Evolutionary conservation across 2,888 invertebrate species (phyloP), one percentile per base, ranked within the genome.

Genomic region (Dryadula phaetusa): DNA sequence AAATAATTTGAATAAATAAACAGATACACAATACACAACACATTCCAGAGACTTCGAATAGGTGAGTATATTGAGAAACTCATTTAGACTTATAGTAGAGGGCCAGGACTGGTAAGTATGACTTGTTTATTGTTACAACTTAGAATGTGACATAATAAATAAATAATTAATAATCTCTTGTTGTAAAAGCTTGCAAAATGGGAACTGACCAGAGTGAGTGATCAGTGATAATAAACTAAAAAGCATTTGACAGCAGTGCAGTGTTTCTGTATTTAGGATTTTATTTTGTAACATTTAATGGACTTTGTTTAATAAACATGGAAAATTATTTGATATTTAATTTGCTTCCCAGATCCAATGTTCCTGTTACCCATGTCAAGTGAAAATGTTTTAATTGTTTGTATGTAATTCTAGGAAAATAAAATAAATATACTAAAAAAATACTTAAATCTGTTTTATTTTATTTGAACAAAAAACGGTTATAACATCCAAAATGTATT

Each of bases 161-260:
- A 49, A 70, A 81, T 80, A 87, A 89, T 75, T 70, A 79, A 73
- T 78, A 65, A 77, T 87, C 89, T 88, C 86, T 87, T 85, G 79
- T 86, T 84, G 84, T 82, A 85, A 88, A 89, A 91, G 90, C 90
- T 88, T 88, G 88, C 90, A 88, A 90, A 90, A 89, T 76, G 89
- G 88, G 79, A 87, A 84, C 85, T 82, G 82, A 85, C 79, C 80
- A 72, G 81, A 82, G 86, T 83, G 87, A 83, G 86, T 86, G 87
- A 83, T 78, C 79, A 82, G 83, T 85, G 85, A 77, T 78, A 78
- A 80, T 69, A 75, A 81, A 82, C 81, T 79, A 75, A 74, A 74
- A 75, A 77, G 80, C 79, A 80, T 79, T 76, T 72, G 77, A 75
- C 75, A 70, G 63, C 64, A 82, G 84, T 86, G 86, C 82, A 86